Evolutionary conservation across 1,140 invertebrate genomes (phyloP).

Genomic region (Anoplophora glabripennis): DNA sequence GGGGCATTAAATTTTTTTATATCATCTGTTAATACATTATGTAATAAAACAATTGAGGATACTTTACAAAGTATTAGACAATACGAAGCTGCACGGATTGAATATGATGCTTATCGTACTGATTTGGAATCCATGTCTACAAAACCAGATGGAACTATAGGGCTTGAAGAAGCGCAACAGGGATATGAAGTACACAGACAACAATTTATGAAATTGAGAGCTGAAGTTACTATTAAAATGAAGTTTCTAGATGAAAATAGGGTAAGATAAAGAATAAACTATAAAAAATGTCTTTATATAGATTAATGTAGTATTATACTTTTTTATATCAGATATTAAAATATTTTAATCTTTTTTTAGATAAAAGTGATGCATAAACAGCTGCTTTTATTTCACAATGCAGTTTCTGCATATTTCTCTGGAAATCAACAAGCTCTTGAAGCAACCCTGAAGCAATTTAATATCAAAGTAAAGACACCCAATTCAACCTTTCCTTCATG

Average conservation of each 20-base stretch:
- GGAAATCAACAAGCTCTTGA: constrained; percentile 91
- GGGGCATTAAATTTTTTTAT: constrained; percentile 94
- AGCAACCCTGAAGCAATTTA: constrained; percentile 94
- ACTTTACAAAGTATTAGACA: constrained; percentile 89
- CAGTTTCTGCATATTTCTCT: constrained; percentile 93
- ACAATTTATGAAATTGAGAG: constrained; percentile 86
- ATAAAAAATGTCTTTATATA: constrained; percentile 4
- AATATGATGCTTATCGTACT: constrained; percentile 95
- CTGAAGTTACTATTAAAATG: constrained; percentile 93
- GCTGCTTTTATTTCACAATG: constrained; percentile 91
- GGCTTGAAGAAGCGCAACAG: constrained; percentile 75
- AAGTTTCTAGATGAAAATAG: constrained; percentile 95
- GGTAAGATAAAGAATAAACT: constrained; percentile 54
- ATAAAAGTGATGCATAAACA: constrained; percentile 99
- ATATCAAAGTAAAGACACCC: constrained; percentile 79
- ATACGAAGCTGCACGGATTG: constrained; percentile 90
- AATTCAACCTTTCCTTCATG: constrained; percentile 72
- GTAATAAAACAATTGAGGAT: constrained; percentile 96
- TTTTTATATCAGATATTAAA: too few species aligned
- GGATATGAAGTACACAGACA: constrained; percentile 82
- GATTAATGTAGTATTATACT: not conserved
- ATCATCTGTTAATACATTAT: constrained; percentile 90
- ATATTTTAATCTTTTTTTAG: constrained; percentile 56
- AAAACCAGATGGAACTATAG: constrained; percentile 59
- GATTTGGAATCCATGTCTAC: constrained; percentile 79